These are phyloP conservation scores for Elymnias hypermnestra DNA, from an alignment of 1,140 invertebrate species.

Conservation along the genomic window DNA sequence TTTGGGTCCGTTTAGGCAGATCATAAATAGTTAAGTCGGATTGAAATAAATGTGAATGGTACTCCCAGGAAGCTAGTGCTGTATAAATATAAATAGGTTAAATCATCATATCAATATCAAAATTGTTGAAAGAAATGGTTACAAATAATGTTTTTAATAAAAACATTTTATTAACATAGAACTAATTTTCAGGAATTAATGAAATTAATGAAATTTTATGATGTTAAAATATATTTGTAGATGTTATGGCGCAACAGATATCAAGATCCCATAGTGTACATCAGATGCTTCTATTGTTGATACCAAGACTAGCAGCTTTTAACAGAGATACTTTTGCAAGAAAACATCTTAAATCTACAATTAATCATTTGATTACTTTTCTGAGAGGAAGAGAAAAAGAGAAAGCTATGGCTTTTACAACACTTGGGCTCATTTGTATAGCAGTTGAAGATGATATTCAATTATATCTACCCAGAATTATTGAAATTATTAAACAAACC, in stretches of 20 bases:
- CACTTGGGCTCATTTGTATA: slow-evolving; percentile 93
- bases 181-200: too few relatives aligned
- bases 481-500: slow-evolving; percentile 89
- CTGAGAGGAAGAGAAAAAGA: slow-evolving; percentile 89
- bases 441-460: slow-evolving; percentile 90
- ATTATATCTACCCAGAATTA: slow-evolving; percentile 87
- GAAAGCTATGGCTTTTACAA: slow-evolving; percentile 89
- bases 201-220: too few relatives aligned
- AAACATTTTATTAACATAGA: too few relatives aligned
- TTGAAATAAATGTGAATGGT: too few relatives aligned
- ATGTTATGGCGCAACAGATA: slow-evolving; percentile 87
- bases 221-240: slow-evolving; percentile 50
- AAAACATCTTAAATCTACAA: slow-evolving; percentile 87
- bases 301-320: slow-evolving; percentile 96
- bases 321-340: slow-evolving; percentile 87
- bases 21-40: too few relatives aligned
- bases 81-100: too few relatives aligned
- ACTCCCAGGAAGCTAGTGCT: too few relatives aligned
- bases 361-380: slow-evolving; percentile 87
- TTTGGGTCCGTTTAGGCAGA: too few relatives aligned
- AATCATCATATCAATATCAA: too few relatives aligned
- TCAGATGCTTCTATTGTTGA: slow-evolving; percentile 89
- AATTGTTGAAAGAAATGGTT: too few relatives aligned
- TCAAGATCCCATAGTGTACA: slow-evolving; percentile 90
- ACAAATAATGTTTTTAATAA: too few relatives aligned